Conservation (phyloP, 2,113 vertebrate species). For the Empidonax traillii region DNA sequence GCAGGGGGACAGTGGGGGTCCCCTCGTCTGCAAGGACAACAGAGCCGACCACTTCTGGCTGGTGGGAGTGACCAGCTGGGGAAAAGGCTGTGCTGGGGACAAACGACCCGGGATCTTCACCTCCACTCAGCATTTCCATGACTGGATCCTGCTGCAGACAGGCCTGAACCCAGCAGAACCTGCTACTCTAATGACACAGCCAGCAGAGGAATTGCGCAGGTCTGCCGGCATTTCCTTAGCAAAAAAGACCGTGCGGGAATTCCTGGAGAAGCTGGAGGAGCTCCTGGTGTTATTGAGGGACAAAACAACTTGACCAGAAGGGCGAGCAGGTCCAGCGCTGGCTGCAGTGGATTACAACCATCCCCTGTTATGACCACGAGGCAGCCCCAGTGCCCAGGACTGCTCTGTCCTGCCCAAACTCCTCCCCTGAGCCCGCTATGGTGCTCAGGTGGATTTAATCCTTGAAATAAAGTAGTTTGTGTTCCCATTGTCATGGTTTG, state of each 20-base stretch:
- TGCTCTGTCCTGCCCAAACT: no score
- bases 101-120: background rate
- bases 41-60: background rate
- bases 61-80: background rate
- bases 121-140: background rate
- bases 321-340: no score
- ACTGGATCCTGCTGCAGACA: background rate
- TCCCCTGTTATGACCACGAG: no score
- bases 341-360: no score
- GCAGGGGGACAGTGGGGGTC: background rate
- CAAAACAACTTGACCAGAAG: background rate
- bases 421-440: no score
- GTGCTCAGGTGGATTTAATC: background rate
- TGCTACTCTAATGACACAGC: rapidly evolving
- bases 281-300: background rate
- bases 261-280: background rate
- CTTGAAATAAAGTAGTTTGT: background rate
- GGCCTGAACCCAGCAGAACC: rapidly evolving
- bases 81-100: background rate
- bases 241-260: rapidly evolving
- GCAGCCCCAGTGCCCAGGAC: no score
- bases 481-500: background rate
- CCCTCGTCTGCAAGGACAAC: background rate
- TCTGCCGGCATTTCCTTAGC: background rate
- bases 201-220: no score